Evolutionary conservation across 2,888 invertebrate species (phyloP).

Genomic region (Euclidia mi): DNA sequence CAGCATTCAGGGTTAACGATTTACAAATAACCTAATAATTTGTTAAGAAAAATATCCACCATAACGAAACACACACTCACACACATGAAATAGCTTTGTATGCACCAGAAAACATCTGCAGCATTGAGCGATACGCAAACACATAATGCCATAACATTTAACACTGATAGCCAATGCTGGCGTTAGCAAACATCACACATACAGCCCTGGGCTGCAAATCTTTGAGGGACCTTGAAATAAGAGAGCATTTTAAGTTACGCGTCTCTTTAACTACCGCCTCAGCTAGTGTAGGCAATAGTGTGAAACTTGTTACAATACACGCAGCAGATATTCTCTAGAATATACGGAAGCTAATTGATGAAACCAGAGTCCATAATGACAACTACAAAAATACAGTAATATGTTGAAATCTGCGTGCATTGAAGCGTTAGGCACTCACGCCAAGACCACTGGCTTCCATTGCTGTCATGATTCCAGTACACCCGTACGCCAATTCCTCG

Average conservation of each 20-base stretch:
- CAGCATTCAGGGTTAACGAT: too few relatives aligned
- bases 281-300: too few relatives aligned
- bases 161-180: too few relatives aligned
- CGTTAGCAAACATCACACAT: too few relatives aligned
- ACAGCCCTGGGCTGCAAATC: too few relatives aligned
- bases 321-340: not conserved
- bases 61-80: not conserved
- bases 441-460: slow-evolving; percentile 96
- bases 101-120: not conserved
- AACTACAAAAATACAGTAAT: not conserved
- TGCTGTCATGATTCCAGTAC: slow-evolving; percentile 97
- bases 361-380: too few relatives aligned
- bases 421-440: slow-evolving; percentile 83
- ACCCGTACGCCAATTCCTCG: slow-evolving; percentile 98
- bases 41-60: not conserved
- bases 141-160: too few relatives aligned
- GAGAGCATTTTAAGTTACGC: too few relatives aligned
- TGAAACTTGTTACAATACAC: too few relatives aligned
- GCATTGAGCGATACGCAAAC: too few relatives aligned
- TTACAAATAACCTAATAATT: not conserved
- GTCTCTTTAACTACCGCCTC: too few relatives aligned
- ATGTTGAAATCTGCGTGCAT: slow-evolving; percentile 3
- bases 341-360: not conserved
- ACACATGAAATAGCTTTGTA: not conserved
- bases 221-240: too few relatives aligned